Conservation (phyloP, 2,888 invertebrate species). For the Clostera curtula region DNA sequence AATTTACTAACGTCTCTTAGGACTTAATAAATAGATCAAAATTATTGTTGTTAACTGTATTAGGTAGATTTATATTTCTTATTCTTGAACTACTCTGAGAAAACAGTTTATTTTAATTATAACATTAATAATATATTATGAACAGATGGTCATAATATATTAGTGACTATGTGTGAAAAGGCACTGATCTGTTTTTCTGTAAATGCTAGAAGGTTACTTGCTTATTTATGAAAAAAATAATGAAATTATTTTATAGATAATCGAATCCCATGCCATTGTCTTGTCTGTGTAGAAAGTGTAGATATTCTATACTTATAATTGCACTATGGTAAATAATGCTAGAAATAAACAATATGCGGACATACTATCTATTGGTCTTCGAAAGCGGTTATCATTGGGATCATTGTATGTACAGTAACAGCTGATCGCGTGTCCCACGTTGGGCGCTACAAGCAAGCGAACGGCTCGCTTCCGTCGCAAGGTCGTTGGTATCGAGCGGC, state of each 20-base stretch:
- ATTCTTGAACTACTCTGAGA: too few species aligned
- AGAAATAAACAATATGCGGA: neutral
- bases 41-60: neutral
- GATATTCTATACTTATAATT: constrained; percentile 9
- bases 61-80: too few species aligned
- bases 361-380: neutral
- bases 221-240: too few species aligned
- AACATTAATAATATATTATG: neutral
- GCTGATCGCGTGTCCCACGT: constrained; percentile 41
- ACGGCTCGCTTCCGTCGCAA: constrained; percentile 43
- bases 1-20: neutral
- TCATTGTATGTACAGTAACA: constrained; percentile 21
- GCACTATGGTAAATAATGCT: neutral
- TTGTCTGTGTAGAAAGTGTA: constrained; percentile 14
- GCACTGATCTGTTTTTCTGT: too few species aligned
- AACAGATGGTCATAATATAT: neutral
- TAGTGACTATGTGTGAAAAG: too few species aligned
- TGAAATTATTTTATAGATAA: too few species aligned
- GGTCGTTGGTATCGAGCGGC: constrained; percentile 55
- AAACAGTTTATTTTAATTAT: neutral
- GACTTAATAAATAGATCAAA: neutral
- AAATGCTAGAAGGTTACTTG: too few species aligned
- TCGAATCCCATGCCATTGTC: constrained; percentile 9
- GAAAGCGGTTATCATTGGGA: constrained; percentile 24
- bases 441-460: constrained; percentile 39